Evolutionary conservation across 2,888 invertebrate genomes (phyloP).

Genomic region (Clostera curtula): DNA sequence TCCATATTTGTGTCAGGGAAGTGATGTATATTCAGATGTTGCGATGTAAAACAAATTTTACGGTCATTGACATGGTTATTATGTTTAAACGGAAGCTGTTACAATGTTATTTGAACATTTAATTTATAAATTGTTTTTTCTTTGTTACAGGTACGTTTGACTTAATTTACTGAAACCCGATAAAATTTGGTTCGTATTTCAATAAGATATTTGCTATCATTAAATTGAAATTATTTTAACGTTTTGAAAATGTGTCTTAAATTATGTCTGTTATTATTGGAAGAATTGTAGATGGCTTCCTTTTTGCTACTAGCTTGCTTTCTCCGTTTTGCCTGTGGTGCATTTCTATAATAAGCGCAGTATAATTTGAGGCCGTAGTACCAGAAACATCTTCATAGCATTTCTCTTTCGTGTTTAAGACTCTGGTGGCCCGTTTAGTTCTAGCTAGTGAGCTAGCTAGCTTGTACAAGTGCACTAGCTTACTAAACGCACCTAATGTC

Average conservation of each 20-base stretch:
- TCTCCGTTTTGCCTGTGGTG: no score
- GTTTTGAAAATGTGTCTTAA: no score
- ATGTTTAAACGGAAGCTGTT: conserved; percentile 27
- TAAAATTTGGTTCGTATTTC: conserved; percentile 17
- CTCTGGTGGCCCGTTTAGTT: no score
- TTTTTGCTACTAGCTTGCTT: no score
- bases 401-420: no score
- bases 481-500: conserved; percentile 62
- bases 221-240: no score
- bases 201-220: conserved; percentile 1
- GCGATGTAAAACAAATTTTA: conserved; percentile 30
- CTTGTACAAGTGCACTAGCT: conserved; percentile 45
- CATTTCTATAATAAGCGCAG: no score
- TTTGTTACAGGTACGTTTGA: conserved; percentile 61
- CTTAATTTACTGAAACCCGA: conserved; percentile 8
- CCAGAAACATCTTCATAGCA: no score
- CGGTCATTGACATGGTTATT: conserved; percentile 39
- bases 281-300: no score
- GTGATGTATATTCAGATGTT: conserved; percentile 47
- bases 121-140: conserved; percentile 21
- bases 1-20: conserved; percentile 26
- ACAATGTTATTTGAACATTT: conserved; percentile 19
- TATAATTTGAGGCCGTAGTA: no score
- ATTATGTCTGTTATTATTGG: no score
- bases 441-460: conserved; percentile 16